These are phyloP conservation scores for Uloborus diversus DNA, from an alignment of 1,140 invertebrate species.

Conservation along the genomic window DNA sequence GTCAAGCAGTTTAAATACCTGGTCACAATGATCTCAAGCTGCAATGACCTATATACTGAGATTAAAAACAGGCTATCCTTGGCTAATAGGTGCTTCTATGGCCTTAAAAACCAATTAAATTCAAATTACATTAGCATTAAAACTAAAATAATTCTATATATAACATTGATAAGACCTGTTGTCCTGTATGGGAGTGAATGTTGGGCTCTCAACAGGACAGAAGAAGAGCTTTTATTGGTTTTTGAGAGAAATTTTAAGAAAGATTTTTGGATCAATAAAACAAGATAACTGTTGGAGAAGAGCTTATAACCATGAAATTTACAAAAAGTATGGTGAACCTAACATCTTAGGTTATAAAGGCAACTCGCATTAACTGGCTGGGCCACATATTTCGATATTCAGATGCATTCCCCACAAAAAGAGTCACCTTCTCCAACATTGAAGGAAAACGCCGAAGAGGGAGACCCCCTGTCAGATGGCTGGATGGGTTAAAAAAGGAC, in stretches of 20 bases:
- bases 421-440: background rate
- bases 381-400: background rate
- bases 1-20: background rate
- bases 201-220: too few species aligned
- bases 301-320: too few species aligned
- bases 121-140: background rate
- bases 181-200: too few species aligned
- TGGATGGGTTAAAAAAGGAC: background rate
- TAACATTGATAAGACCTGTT: background rate
- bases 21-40: background rate
- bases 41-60: background rate
- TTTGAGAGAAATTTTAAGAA: too few species aligned
- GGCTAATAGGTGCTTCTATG: background rate
- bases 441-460: background rate
- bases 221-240: too few species aligned
- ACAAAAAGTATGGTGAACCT: too few species aligned
- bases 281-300: too few species aligned
- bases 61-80: background rate
- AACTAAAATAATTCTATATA: background rate
- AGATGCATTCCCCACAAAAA: background rate
- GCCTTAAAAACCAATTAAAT: background rate
- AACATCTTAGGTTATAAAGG: too few species aligned
- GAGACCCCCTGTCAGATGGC: background rate
- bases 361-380: background rate
- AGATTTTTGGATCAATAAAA: too few species aligned